These are phyloP conservation scores for Sthenelais limicola DNA, from an alignment of 2,888 invertebrate genomes.

Conservation along the genomic window DNA sequence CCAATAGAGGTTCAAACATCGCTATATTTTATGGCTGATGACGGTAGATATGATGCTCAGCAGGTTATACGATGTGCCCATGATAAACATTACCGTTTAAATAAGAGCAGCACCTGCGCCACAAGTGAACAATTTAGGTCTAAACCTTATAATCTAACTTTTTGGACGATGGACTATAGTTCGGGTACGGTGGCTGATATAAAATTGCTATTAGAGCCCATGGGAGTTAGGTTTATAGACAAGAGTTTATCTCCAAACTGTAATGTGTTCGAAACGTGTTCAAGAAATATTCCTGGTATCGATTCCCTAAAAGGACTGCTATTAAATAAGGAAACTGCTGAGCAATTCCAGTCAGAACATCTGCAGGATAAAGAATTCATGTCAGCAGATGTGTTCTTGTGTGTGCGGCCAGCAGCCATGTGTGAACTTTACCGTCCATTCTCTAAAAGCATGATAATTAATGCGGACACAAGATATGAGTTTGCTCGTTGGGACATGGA, in stretches of 20 bases:
- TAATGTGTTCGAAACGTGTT: not conserved
- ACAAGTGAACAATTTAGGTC: not conserved
- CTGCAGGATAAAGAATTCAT: not conserved
- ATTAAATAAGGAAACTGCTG: not conserved
- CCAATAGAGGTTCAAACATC: conserved; percentile 9
- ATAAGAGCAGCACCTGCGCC: not conserved
- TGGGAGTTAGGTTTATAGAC: conserved; percentile 28
- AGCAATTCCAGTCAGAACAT: conserved; percentile 15
- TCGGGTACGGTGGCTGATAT: conserved; percentile 6
- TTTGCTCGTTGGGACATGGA: not conserved
- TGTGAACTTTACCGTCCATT: conserved; percentile 32
- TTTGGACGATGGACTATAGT: conserved; percentile 30
- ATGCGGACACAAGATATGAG: conserved; percentile 31
- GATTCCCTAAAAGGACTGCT: not conserved
- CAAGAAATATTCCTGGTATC: not conserved
- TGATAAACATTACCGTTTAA: not conserved
- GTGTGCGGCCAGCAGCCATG: conserved; percentile 31
- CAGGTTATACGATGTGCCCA: conserved; percentile 19
- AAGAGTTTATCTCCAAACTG: conserved; percentile 32
- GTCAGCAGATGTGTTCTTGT: conserved; percentile 21
- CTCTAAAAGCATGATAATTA: conserved; percentile 6
- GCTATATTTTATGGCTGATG: conserved; percentile 1
- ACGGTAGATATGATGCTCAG: not conserved
- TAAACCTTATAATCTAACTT: not conserved
- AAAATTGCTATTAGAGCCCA: conserved; percentile 8